Evolutionary conservation across 2,113 vertebrate genomes (phyloP).

Genomic region (Cranoglanis bouderius): DNA sequence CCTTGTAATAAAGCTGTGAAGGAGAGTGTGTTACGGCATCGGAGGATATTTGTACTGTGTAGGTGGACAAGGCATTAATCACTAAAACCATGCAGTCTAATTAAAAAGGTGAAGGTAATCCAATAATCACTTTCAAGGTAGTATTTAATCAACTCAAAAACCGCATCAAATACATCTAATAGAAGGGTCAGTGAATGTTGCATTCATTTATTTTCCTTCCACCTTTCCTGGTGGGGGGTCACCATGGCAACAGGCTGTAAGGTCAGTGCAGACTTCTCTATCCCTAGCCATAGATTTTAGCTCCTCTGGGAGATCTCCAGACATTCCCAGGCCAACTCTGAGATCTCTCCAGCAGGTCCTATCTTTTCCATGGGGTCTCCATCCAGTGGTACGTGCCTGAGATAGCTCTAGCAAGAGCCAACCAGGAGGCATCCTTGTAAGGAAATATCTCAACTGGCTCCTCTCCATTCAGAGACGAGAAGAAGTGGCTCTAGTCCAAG

Average conservation of each 20-base stretch:
- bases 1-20: conserved; percentile 34
- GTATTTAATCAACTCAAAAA: conserved; percentile 8
- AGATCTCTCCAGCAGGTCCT: neutral
- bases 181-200: neutral
- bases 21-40: conserved; percentile 6
- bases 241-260: neutral
- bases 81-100: conserved; percentile 25
- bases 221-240: neutral
- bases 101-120: conserved; percentile 19
- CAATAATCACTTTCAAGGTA: conserved; percentile 1
- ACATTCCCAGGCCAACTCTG: neutral
- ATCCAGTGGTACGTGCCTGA: neutral
- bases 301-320: no score
- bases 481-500: neutral
- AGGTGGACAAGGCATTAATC: conserved; percentile 18
- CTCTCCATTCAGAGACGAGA: neutral
- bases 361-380: neutral
- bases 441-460: neutral
- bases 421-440: neutral
- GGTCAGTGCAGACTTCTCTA: neutral
- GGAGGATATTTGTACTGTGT: conserved; percentile 24
- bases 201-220: neutral
- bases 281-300: neutral
- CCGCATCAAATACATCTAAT: neutral
- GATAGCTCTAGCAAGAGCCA: neutral